These are phyloP conservation scores for Phrynocephalus versicolor DNA, from an alignment of 2,113 vertebrate species.

Conservation along the genomic window DNA sequence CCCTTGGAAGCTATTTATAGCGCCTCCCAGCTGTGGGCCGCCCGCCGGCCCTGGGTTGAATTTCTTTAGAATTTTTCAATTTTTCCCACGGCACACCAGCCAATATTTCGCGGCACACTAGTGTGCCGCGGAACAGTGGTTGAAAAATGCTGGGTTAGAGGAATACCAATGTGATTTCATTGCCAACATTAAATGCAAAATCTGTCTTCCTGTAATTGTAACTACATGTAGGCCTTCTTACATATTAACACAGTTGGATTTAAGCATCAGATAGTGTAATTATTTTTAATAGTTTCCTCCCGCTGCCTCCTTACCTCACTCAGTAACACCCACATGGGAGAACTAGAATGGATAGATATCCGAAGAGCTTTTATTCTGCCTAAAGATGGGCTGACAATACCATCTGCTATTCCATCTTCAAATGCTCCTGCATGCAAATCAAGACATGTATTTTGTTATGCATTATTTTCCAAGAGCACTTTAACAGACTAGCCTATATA, in stretches of 20 bases:
- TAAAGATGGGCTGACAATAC: constrained; percentile 60
- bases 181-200: background rate
- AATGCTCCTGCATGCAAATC: constrained; percentile 73
- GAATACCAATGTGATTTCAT: background rate
- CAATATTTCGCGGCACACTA: no score
- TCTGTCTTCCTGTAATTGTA: background rate
- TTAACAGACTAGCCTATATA: background rate
- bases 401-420: constrained; percentile 78
- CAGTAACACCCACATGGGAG: constrained; percentile 80
- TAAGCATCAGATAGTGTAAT: background rate
- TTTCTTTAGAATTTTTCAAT: no score
- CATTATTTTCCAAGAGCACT: background rate
- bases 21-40: no score
- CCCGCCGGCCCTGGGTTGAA: no score
- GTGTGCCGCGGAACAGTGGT: no score
- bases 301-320: constrained; percentile 77
- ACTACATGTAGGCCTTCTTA: background rate
- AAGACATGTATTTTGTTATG: accelerated
- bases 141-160: background rate
- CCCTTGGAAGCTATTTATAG: no score
- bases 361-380: constrained; percentile 78
- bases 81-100: no score
- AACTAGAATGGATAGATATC: constrained; percentile 74
- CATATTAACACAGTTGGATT: background rate
- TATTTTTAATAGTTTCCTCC: background rate